Base-by-base conservation (phyloP, 2,797 vertebrate species). In the Muscicapa comitata region DNA sequence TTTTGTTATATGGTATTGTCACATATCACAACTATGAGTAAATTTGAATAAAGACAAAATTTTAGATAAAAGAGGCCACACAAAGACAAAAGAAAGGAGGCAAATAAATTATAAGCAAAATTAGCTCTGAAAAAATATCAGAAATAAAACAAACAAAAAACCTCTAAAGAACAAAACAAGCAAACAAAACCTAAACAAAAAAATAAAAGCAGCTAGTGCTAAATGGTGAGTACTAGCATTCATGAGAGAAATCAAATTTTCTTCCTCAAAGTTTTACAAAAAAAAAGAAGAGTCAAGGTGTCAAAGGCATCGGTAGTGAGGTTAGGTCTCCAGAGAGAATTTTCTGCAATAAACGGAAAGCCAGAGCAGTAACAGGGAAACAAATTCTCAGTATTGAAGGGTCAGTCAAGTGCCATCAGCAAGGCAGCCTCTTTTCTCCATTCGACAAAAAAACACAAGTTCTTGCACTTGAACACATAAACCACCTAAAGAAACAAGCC, bases 391-490 rank as follows among this genome's bases (percentile, higher is more conserved):
- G 6, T 88, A 31, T 1, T 75, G 59, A 59, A 84, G 16, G 9
- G 23, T 70, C 29, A 53, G 20, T 66, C 25, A 42, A 58, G 18
- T 31, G 20, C 10, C 35, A 54, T 74, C 73, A 42, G 63, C 8
- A 77, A 53, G 24, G 3, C 6, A 53, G 43, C 4, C 10, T 76
- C 14, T 57, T 66, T 45, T 19, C 18, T 28, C 6, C 8, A 20
- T 5, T 63, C 7, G 0, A 1, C 13, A 81, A 19, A 12, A 63
- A 47, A 70, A 55, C 1, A 4, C 7, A 68, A 43, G 4, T 68
- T 65, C 26, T 57, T 82, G 8, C 20, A 23, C 28, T 11, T 29
- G 29, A 38, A 53, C 5, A 18, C 15, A 53, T 28, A 71, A 88
- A 62, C 3, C 13, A 67, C 2, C 11, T 29, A 18, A 7, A 43